Base-by-base conservation (phyloP, 2,797 vertebrate species). In the Pyrocephalus nanus region DNA sequence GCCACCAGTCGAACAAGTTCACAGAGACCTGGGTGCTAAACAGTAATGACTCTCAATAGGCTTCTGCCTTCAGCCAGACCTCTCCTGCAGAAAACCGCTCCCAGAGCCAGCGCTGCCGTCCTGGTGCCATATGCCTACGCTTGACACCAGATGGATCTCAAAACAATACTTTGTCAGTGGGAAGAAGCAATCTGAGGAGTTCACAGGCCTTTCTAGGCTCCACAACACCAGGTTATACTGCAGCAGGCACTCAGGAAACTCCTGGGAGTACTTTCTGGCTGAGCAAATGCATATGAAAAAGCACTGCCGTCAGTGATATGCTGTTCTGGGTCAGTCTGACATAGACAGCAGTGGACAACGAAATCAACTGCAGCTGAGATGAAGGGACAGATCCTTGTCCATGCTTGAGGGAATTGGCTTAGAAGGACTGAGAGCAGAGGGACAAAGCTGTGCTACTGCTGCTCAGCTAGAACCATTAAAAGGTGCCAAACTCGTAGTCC, bases 71-170 rank as follows among this genome's bases (percentile, higher is more conserved):
- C 87, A 85, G 95, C 50, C 51, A 94, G 95, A 90, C 77, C 60
- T 96, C 91, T 97, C 93, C 77, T 95, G 92, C 86, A 95, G 88
- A 95, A 97, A 92, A 90, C 60, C 60, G 60, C 88, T 93, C 91
- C 95, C 13, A 4, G 87, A 94, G 94, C 94, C 76, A 90, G 90
- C 8, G 14, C 17, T 90, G 76, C 70, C 96, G 94, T 96, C 93
- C 97, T 96, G 96, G 91, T 96, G 95, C 97, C 97, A 97, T 95
- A 98, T 97, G 97, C 92, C 95, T 74, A 88, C 82, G 81, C 94
- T 96, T 75, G 83, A 96, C 81, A 96, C 95, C 96, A 97, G 97
- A 97, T 96, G 96, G 94, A 87, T 79, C 92, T 92, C 92, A 93
- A 95, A 96, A 95, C 80, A 97, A 95, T 78, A 90, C 91, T 95